These are phyloP conservation scores for Numenius arquata DNA, from an alignment of 2,113 vertebrate species.

Conservation along the genomic window DNA sequence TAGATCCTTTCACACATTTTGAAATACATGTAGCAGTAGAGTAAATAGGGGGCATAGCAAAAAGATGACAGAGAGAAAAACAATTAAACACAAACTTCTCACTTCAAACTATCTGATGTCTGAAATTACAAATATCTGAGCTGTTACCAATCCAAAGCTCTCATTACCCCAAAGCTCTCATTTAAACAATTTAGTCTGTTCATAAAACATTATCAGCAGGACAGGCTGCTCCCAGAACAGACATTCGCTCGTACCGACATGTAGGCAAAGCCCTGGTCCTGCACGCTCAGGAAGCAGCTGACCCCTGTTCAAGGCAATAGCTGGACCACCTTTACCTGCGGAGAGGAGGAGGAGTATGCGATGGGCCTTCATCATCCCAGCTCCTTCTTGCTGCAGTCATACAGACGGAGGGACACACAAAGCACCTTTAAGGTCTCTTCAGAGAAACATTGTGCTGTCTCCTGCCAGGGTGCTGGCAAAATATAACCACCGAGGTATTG, in stretches of 20 bases:
- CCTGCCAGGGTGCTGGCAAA: neutral
- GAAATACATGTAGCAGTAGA: neutral
- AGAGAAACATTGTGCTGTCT: neutral
- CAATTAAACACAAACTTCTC: neutral
- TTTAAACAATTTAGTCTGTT: neutral
- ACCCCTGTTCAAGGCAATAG: neutral
- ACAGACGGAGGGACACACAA: neutral
- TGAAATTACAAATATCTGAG: neutral
- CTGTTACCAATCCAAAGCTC: neutral
- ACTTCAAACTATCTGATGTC: neutral
- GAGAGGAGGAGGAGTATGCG: slow-evolving; percentile 17
- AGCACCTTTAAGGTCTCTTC: neutral
- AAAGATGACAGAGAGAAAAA: neutral
- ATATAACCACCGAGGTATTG: slow-evolving; percentile 9
- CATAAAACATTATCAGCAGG: neutral
- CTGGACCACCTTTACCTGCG: slow-evolving; percentile 55
- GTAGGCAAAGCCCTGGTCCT: neutral
- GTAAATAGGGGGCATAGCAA: neutral
- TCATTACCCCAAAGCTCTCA: neutral
- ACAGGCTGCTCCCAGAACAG: neutral
- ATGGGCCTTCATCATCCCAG: slow-evolving; percentile 23
- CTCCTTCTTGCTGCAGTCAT: neutral
- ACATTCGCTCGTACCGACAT: fast-evolving
- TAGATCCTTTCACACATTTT: neutral
- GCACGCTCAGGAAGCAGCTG: fast-evolving